A percentile compares a stretch with the other conserved stretches of the same genome.
Evolutionary conservation across 1,140 invertebrate genomes (phyloP).

Genomic region (Drosophila parvula): DNA sequence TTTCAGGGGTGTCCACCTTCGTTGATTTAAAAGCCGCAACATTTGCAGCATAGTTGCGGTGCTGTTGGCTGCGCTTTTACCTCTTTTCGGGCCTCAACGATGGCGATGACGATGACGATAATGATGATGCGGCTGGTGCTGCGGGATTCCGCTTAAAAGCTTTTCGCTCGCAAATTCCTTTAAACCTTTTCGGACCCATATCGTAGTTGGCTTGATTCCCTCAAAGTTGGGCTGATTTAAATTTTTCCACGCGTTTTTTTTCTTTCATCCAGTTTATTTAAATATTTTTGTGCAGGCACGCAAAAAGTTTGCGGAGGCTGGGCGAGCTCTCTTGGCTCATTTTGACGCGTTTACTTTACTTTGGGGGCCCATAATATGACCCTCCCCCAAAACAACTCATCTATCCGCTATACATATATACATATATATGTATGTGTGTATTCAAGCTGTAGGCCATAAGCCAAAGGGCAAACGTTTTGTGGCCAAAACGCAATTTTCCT

Average conservation of each 20-base stretch:
- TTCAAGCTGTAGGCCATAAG: constrained; percentile 26
- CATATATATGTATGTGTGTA: not conserved
- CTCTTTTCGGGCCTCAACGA: constrained; percentile 1
- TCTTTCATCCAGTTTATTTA: constrained; percentile 27
- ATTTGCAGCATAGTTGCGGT: constrained; percentile 40
- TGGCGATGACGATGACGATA: not conserved
- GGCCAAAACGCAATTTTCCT: constrained; percentile 48
- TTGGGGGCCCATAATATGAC: constrained; percentile 34
- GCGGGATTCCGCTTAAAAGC: constrained; percentile 30
- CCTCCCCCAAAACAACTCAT: not conserved
- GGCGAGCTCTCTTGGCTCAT: constrained; percentile 13
- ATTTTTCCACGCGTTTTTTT: constrained; percentile 2
- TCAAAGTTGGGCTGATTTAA: constrained; percentile 17
- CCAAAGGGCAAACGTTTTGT: constrained; percentile 54
- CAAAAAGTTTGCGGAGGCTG: constrained; percentile 13
- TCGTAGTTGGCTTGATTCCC: constrained; percentile 23
- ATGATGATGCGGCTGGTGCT: constrained; percentile 28
- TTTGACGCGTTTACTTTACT: constrained; percentile 39
- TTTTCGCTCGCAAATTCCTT: constrained; percentile 17
- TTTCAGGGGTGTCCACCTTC: constrained; percentile 4
- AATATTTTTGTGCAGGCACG: constrained; percentile 32
- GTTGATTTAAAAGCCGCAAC: constrained; percentile 23
- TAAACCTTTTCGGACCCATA: constrained; percentile 5
- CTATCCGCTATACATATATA: not conserved
- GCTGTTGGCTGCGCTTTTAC: constrained; percentile 14